These are phyloP conservation scores for Schizaphis graminum DNA, from an alignment of 2,888 invertebrate genomes.

Conservation along the genomic window DNA sequence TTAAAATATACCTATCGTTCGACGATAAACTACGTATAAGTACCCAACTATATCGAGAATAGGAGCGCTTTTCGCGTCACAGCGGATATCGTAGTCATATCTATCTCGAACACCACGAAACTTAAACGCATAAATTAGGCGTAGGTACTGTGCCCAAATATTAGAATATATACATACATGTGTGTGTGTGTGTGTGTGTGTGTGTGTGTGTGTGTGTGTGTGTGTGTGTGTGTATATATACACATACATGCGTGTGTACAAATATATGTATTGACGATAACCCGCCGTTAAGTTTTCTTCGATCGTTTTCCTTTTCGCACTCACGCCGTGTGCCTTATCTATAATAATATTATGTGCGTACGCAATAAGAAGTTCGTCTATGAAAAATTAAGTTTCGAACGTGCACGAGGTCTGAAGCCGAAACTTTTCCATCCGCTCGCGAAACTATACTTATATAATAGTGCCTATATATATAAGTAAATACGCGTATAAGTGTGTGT, in stretches of 20 bases:
- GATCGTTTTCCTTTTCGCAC: conserved; percentile 43
- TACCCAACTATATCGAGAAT: neutral
- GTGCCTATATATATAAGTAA: neutral
- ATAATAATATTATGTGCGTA: neutral
- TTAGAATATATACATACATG: neutral
- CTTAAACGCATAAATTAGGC: conserved; percentile 48
- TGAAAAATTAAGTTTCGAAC: conserved; percentile 27
- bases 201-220: neutral
- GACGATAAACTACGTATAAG: neutral
- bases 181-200: neutral
- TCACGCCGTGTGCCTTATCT: neutral
- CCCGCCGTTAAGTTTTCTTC: conserved; percentile 35
- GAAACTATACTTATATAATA: neutral
- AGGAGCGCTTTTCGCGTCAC: neutral
- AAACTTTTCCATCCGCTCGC: conserved; percentile 17
- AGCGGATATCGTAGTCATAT: conserved; percentile 14
- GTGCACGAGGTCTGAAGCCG: neutral
- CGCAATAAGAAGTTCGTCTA: neutral
- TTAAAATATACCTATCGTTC: neutral
- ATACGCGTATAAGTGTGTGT: neutral
- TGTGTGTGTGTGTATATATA: neutral
- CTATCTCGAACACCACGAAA: conserved; percentile 34
- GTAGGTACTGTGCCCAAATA: neutral
- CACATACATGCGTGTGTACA: too few relatives aligned
- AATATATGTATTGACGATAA: conserved; percentile 3